phyloP scores from a whole-genome alignment of 2,797 vertebrate genomes.

The Gambusia yucatana region DNA sequence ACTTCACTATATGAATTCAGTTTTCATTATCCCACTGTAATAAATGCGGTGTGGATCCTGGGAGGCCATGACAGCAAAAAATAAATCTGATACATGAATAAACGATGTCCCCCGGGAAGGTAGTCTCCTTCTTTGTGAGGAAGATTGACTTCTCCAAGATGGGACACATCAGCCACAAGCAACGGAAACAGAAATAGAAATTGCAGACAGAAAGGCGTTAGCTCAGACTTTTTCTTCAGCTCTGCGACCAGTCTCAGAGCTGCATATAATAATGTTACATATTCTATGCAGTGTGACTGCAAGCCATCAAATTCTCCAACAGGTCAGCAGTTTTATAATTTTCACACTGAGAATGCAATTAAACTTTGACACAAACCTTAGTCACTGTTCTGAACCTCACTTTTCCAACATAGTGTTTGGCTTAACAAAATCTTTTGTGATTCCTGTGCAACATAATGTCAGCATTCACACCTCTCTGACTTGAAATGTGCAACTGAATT shows the following conservation, averaged over 20 bases:
- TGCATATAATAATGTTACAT: conserved; percentile 74
- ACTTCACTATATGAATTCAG: conserved; percentile 75
- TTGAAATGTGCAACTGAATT: conserved; percentile 33
- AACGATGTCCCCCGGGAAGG: conserved; percentile 78
- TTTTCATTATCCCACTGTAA: conserved; percentile 82
- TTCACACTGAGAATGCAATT: conserved; percentile 67
- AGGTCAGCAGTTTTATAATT: conserved; percentile 77
- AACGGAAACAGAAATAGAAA: conserved; percentile 79
- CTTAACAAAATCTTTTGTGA: conserved; percentile 25
- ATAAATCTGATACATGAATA: conserved; percentile 86
- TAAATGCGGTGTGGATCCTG: conserved; percentile 82
- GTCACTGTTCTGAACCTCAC: conserved; percentile 46
- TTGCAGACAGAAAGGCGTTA: conserved; percentile 58
- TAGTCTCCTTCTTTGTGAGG: conserved; percentile 79
- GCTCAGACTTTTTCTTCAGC: conserved; percentile 64
- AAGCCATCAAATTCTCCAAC: conserved; percentile 67
- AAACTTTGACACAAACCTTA: conserved; percentile 67
- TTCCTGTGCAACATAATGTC: conserved; percentile 28
- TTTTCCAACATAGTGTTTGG: conserved; percentile 17
- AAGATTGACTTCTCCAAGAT: conserved; percentile 84
- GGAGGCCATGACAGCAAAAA: conserved; percentile 80
- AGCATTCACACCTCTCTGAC: conserved; percentile 45
- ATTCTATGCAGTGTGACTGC: conserved; percentile 74
- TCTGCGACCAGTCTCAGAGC: conserved; percentile 65
- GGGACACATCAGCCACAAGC: conserved; percentile 78